Base-by-base conservation (phyloP, 2,113 vertebrate genomes). In the Sebastes fasciatus region DNA sequence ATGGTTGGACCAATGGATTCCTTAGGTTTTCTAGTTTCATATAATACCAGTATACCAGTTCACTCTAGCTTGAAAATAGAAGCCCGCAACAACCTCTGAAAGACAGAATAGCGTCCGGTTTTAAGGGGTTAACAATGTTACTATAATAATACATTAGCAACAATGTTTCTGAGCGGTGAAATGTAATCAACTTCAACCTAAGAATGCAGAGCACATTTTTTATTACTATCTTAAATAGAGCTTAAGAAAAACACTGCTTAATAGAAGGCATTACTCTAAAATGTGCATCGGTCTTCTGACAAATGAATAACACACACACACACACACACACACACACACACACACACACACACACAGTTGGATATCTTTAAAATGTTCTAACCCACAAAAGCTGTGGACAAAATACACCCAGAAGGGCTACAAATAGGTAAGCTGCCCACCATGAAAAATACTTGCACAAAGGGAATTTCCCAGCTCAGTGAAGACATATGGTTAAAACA, bases 401-500 rank as follows among this genome's bases (percentile, higher is more conserved):
- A 69, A 79, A 80, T 34, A 80, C 48, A 64, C 46, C 48, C 60
- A 16, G 64, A 54, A 83, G 69, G 54, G 52, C 68, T 49, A 17
- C 81, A 71, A 61, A 73, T 43, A 66, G 79, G 83, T 84, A 74
- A 85, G 42, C 51, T 79, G 72, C 55, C 72, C 64, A 21, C 45
- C 54, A 64, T 60, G 66, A 86, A 80, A 86, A 76, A 79, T 69
- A 86, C 79, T 74, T 79, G 55, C 87, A 83, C 58, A 78, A 70
- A 85, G 46, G 74, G 70, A 88, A 85, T 83, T 82, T 83, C 67
- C 65, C 63, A 77, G 70, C 67, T 57, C 69, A 66, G 67, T 67
- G 55, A 84, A 85, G 89, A 84, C 78, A 84, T 78, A 77, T 76
- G 72, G 61, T 76, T 77, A 58, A 85, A 87, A 76, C 58, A 61